phyloP scores from a whole-genome alignment of 2,888 invertebrate species.

The Nephrocerus scutellatus region DNA sequence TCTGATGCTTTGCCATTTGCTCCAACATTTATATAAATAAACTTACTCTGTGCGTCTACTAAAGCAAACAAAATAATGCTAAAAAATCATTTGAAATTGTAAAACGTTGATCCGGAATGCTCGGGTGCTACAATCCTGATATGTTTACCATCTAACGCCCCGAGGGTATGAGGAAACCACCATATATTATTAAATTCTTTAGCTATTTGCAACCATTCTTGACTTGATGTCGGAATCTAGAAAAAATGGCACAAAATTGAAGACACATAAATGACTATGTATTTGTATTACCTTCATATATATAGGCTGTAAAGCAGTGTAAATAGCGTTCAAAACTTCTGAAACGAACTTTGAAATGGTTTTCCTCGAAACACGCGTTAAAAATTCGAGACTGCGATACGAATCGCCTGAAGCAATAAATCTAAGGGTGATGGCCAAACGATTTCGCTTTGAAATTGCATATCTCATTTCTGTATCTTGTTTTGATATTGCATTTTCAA shows the following conservation, averaged over 20 bases:
- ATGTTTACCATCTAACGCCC: conserved; percentile 12
- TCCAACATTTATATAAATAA: conserved; percentile 12
- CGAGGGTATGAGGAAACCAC: conserved; percentile 12
- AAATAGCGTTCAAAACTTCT: conserved; percentile 9
- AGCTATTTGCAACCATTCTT: conserved; percentile 7
- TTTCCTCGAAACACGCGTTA: conserved; percentile 12
- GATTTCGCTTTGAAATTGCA: too few species aligned
- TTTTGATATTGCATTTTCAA: too few species aligned
- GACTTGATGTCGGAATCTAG: conserved; percentile 1
- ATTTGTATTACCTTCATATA: conserved; percentile 3
- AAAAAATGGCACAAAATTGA: not conserved
- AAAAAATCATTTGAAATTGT: conserved; percentile 12
- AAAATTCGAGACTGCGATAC: conserved; percentile 8
- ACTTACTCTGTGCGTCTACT: conserved; percentile 9
- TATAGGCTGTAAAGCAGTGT: conserved; percentile 6
- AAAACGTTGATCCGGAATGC: conserved; percentile 9
- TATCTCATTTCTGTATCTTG: too few species aligned
- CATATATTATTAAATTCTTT: conserved; percentile 12
- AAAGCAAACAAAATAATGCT: conserved; percentile 11
- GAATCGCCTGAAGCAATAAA: conserved; percentile 5
- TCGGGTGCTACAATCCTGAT: conserved; percentile 7
- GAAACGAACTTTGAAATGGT: too few species aligned
- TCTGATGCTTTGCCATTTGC: conserved; percentile 15
- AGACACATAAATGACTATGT: too few species aligned
- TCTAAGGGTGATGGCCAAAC: too few species aligned